Conservation (phyloP, 2,113 vertebrate genomes). For the Rhea americana region DNA sequence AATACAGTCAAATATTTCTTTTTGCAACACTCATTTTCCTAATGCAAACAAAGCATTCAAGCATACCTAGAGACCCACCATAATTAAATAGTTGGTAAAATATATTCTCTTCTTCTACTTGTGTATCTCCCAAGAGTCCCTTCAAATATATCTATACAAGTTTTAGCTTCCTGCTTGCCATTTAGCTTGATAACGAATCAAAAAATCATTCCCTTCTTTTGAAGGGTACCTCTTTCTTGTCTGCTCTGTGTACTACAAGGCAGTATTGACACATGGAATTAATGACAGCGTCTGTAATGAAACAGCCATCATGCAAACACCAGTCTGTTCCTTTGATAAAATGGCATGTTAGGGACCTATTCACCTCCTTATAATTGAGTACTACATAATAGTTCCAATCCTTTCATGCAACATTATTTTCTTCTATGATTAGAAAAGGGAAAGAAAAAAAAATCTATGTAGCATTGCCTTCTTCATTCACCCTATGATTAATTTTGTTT, state of each 20-base stretch:
- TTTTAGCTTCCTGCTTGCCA: slow-evolving; percentile 74
- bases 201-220: slow-evolving; percentile 76
- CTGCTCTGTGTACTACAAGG: slow-evolving; percentile 65
- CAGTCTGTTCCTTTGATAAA: slow-evolving; percentile 76
- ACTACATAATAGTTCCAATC: slow-evolving; percentile 80
- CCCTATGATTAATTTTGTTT: slow-evolving; percentile 86
- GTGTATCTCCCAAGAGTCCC: slow-evolving; percentile 85
- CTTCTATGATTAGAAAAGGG: slow-evolving; percentile 79
- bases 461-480: slow-evolving; percentile 83
- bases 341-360: slow-evolving; percentile 75
- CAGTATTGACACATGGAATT: slow-evolving; percentile 77
- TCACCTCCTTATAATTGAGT: slow-evolving; percentile 84
- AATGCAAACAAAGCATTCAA: slow-evolving; percentile 73
- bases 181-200: slow-evolving; percentile 79
- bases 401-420: slow-evolving; percentile 81
- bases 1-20: slow-evolving; percentile 59
- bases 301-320: slow-evolving; percentile 78
- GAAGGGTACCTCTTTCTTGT: slow-evolving; percentile 75
- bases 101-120: slow-evolving; percentile 82
- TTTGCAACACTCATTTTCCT: slow-evolving; percentile 50
- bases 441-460: slow-evolving; percentile 54
- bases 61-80: slow-evolving; percentile 67
- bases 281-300: slow-evolving; percentile 79
- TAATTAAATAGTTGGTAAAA: slow-evolving; percentile 82
- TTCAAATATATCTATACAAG: slow-evolving; percentile 73